Evolutionary conservation across 1,140 invertebrate species (phyloP).

Genomic region (Hycleus cichorii): DNA sequence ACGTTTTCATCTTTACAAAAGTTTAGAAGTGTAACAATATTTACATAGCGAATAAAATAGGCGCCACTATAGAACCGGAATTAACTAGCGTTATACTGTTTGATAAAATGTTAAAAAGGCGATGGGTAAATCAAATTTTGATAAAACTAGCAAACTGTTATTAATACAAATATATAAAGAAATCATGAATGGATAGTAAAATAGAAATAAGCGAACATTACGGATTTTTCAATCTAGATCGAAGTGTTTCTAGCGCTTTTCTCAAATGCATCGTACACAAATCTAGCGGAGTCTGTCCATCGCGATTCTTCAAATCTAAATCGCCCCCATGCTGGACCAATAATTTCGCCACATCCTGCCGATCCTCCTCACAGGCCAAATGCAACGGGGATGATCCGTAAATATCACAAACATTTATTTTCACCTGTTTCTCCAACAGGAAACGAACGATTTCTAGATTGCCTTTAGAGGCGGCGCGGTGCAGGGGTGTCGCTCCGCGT

Average conservation of each 20-base stretch:
- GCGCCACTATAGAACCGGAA: too few relatives aligned
- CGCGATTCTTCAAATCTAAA: constrained; percentile 58
- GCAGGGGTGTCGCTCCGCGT: constrained; percentile 72
- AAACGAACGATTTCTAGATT: constrained; percentile 62
- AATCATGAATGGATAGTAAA: too few relatives aligned
- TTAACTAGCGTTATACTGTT: too few relatives aligned
- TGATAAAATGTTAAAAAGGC: too few relatives aligned
- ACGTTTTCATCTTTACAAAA: too few relatives aligned
- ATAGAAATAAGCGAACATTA: too few relatives aligned
- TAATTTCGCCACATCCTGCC: constrained; percentile 58
- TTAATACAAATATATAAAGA: too few relatives aligned
- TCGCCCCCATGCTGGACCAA: constrained; percentile 62
- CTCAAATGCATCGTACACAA: constrained; percentile 41
- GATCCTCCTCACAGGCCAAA: constrained; percentile 77
- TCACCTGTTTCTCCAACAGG: constrained; percentile 50
- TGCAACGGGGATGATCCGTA: constrained; percentile 71
- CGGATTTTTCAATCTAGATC: not conserved
- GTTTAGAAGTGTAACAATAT: too few relatives aligned
- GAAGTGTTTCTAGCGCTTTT: constrained; percentile 7
- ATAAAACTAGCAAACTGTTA: too few relatives aligned
- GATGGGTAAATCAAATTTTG: too few relatives aligned
- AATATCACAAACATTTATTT: constrained; percentile 50
- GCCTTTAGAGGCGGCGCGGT: constrained; percentile 77
- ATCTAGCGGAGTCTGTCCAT: constrained; percentile 63
- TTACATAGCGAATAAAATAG: too few relatives aligned